Evolutionary conservation across 2,113 vertebrate genomes (phyloP), one percentile per base, ranked within the genome.

Genomic region (Odocoileus virginianus): DNA sequence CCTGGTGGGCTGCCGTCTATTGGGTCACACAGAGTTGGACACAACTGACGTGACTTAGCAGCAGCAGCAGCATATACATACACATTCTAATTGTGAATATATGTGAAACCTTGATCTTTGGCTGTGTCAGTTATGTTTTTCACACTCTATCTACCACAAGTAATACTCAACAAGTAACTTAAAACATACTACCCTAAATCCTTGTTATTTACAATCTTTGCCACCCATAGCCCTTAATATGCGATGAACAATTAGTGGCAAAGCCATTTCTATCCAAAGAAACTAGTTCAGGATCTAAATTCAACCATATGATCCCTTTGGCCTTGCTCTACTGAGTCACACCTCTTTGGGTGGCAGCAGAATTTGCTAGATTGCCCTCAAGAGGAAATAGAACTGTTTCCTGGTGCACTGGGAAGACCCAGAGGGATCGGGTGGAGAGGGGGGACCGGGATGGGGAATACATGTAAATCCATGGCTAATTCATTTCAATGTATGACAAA

Each of bases 321-420:
- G 64, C 58, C 64, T 95, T 67, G 23, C 61, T n/a, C 21, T 5
- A 87, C 28, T 79, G 50, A 58, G 58, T 87, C 85, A 85, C 52
- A 64, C 54, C 85, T 98, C 88, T 91, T 88, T 1, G 10, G 25
- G 27, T 88, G 30, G 90, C 36, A 64, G 93, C 85, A 87, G 81
- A 97, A 92, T 64, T 94, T 92, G 6, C 58, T 45, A 60, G 89
- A 94, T 45, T 58, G n/a, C 33, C 16, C 89, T 95, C 95, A 47
- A 67, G 81, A 82, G 76, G 64, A 94, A 84, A 84, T 3, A 92
- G 36, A 91, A 84, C 8, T 43, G 76, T 96, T 95, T 92, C 52
- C 19, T 87, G n/a, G n/a, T n/a, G n/a, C n/a, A n/a, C n/a, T n/a
- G n/a, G n/a, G n/a, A n/a, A n/a, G n/a, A n/a, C n/a, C n/a, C n/a